Base-by-base conservation (phyloP, 2,888 invertebrate genomes). In the Beris morrisii region DNA sequence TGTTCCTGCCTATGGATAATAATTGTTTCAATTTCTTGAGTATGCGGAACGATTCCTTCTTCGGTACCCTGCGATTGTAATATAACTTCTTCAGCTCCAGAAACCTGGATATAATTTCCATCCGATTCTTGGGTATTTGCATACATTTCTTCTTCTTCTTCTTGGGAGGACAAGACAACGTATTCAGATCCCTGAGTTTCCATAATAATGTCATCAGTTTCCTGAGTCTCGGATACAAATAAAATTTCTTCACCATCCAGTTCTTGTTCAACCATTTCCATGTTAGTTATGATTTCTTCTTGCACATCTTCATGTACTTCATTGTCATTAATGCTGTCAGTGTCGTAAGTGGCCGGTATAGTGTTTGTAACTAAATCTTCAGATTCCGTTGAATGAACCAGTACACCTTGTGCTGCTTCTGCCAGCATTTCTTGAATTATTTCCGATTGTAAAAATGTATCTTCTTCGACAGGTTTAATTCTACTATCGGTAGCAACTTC, bases 381-480 rank as follows among this genome's bases (percentile, higher is more conserved):
- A 9, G 28, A 11, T 12, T 22, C 45, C 15, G 38, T 31, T 9
- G 30, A 11, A 22, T 13, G 46, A 15, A 70, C 64, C 54, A 74
- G 71, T 31, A 73, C 73, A 4, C 74, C 76, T 52, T 74, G 75
- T 3, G 75, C 75, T 2, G 74, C 75, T 63, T 75, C 76, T 3
- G 73, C 74, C 3, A 76, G 68, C 76, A 75, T 76, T 67, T 76
- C 75, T 50, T 74, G 72, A 58, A 75, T 74, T 59, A 75, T 72
- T 59, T 73, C 74, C 5, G 75, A 73, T 50, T 75, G 74, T 22
- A 71, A 69, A n/a, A 65, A 69, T 38, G 68, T 69, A 9, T 50
- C 64, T 55, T 65, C 68, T 11, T 65, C 68, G 30, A 66, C 70
- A 50, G 43, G 5, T 3, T 45, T 58, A 11, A n/a, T 11, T 30